Percentiles rank a stretch among this genome's conserved stretches.
These are phyloP conservation scores for Tenthredo distinguenda DNA, from an alignment of 2,888 invertebrate genomes.

Conservation along the genomic window DNA sequence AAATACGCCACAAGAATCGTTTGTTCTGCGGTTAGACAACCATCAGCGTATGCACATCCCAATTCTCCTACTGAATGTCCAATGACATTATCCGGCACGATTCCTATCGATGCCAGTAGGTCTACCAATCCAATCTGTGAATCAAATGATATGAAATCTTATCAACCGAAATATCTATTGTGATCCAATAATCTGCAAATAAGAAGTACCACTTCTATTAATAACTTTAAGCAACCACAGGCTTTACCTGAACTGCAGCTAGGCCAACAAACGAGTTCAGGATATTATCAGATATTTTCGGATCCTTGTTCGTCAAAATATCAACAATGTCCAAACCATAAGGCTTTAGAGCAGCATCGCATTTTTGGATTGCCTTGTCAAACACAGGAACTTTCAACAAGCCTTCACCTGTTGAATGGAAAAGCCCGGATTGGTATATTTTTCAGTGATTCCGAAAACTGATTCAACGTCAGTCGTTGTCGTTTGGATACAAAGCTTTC, in stretches of 20 bases:
- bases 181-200: constrained; percentile 9
- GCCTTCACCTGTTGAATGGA: constrained; percentile 81
- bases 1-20: constrained; percentile 92
- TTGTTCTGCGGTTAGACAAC: constrained; percentile 91
- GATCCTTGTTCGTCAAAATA: constrained; percentile 83
- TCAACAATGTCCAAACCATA: constrained; percentile 84
- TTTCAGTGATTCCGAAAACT: neutral
- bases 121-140: constrained; percentile 83
- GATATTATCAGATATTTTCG: constrained; percentile 83
- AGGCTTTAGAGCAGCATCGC: constrained; percentile 81
- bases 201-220: constrained; percentile 50
- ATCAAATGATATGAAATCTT: constrained; percentile 42
- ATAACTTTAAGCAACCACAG: neutral
- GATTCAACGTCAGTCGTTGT: constrained; percentile 74
- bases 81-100: constrained; percentile 87
- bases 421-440: constrained; percentile 73
- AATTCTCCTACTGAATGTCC: constrained; percentile 89
- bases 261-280: constrained; percentile 87
- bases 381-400: constrained; percentile 84
- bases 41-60: constrained; percentile 95
- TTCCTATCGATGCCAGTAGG: constrained; percentile 81
- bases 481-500: constrained; percentile 66
- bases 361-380: constrained; percentile 81
- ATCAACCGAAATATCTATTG: neutral
- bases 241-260: constrained; percentile 81